Conservation (phyloP, 2,888 invertebrate species). For the Plemyria rubiginata region DNA sequence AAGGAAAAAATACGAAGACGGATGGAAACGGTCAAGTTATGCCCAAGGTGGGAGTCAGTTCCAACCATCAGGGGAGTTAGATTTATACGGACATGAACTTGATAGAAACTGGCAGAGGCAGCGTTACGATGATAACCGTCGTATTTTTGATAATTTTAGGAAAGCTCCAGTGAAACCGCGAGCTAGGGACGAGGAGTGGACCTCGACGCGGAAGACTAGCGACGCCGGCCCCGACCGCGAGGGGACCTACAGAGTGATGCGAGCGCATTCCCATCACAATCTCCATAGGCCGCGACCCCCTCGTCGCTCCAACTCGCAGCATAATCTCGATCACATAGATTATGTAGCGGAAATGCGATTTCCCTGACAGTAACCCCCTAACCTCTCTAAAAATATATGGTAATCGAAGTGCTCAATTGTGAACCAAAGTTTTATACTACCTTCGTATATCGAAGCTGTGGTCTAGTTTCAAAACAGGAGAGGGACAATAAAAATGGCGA, state of each 20-base stretch:
- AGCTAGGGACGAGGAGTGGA: constrained; percentile 68
- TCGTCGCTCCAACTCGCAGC: constrained; percentile 86
- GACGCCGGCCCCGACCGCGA: constrained; percentile 78
- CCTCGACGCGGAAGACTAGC: constrained; percentile 67
- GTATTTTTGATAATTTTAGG: constrained; percentile 70
- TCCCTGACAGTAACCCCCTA: constrained; percentile 77
- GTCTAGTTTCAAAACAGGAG: constrained; percentile 45
- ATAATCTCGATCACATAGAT: constrained; percentile 86
- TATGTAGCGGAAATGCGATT: constrained; percentile 87
- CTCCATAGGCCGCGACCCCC: constrained; percentile 82
- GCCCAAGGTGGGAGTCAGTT: constrained; percentile 85
- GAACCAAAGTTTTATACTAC: constrained; percentile 78
- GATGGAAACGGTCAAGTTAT: constrained; percentile 88
- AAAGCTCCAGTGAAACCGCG: constrained; percentile 58
- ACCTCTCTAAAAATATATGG: constrained; percentile 57
- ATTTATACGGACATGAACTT: constrained; percentile 87
- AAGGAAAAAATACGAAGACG: constrained; percentile 86
- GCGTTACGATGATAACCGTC: constrained; percentile 70
- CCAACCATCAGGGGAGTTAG: constrained; percentile 86
- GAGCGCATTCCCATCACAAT: constrained; percentile 88
- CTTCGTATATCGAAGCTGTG: constrained; percentile 49
- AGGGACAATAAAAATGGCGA: constrained; percentile 32
- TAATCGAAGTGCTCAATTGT: constrained; percentile 77
- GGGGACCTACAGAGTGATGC: constrained; percentile 74
- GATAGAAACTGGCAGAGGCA: constrained; percentile 84